Percentiles rank a stretch among this genome's conserved stretches.
phyloP scores from a whole-genome alignment of 2,888 invertebrate genomes.

The Clusia tigrina region DNA sequence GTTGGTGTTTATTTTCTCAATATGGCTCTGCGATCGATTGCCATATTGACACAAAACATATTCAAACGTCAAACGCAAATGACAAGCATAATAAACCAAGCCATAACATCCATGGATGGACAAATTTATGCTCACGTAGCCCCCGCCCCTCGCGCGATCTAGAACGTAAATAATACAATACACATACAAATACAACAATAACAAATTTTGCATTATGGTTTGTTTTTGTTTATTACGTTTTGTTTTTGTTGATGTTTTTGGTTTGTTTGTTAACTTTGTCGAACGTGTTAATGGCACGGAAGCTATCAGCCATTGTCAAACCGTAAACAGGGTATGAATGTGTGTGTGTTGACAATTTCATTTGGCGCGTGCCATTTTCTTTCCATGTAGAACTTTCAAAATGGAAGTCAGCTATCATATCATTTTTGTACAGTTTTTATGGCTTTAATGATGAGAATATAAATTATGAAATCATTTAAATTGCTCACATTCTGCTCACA shows the following conservation, averaged over 20 bases:
- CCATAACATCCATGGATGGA: background rate
- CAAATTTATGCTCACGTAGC: no score
- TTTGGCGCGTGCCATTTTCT: slow-evolving; percentile 55
- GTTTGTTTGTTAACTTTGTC: slow-evolving; percentile 26
- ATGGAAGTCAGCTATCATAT: slow-evolving; percentile 21
- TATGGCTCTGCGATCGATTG: slow-evolving; percentile 13
- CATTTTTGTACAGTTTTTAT: slow-evolving; percentile 15
- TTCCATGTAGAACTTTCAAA: background rate
- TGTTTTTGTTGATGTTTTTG: slow-evolving; percentile 15
- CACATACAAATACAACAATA: background rate
- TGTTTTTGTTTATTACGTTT: no score
- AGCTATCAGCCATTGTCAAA: slow-evolving; percentile 33
- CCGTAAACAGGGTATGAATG: background rate
- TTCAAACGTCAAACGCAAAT: slow-evolving; percentile 10
- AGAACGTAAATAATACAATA: no score
- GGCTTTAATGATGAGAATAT: background rate
- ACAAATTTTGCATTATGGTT: slow-evolving; percentile 52
- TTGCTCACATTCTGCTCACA: slow-evolving; percentile 7
- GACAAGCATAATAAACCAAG: slow-evolving; percentile 1
- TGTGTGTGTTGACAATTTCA: slow-evolving; percentile 34
- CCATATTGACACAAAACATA: slow-evolving; percentile 30
- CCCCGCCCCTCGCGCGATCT: no score
- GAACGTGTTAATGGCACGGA: slow-evolving; percentile 56
- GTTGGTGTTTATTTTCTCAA: background rate
- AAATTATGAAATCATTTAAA: slow-evolving; percentile 6